Conservation (phyloP, 2,113 vertebrate genomes). For the Nyctibius bracteatus region DNA sequence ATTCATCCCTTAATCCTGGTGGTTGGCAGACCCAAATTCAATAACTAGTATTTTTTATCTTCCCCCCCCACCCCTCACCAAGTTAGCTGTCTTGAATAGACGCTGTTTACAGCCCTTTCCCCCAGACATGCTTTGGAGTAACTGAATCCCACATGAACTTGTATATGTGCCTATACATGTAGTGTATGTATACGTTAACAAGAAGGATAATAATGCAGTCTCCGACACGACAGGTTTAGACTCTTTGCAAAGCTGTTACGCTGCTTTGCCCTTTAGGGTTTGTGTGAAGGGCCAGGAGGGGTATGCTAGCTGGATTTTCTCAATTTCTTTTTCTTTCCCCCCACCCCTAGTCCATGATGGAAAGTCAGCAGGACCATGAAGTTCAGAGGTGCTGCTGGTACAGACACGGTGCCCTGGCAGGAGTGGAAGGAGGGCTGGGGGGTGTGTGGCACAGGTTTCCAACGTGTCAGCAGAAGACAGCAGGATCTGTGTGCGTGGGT, state of each 20-base stretch:
- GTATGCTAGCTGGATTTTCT: neutral
- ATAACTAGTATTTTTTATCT: neutral
- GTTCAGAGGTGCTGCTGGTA: neutral
- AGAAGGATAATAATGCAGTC: accelerated
- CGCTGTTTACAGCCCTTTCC: neutral
- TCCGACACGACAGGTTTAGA: neutral
- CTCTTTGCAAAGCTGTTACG: neutral
- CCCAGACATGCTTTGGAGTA: neutral
- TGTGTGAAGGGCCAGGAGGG: neutral
- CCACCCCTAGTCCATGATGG: neutral
- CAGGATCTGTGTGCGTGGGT: neutral
- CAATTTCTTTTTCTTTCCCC: accelerated
- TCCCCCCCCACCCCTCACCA: no score
- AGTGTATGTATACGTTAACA: neutral
- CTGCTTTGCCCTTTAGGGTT: neutral
- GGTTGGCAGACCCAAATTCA: neutral
- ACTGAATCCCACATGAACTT: neutral
- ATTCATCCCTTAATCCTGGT: neutral
- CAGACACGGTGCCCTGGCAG: neutral
- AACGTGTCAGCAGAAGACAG: accelerated
- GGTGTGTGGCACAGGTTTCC: neutral
- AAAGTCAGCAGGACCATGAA: neutral
- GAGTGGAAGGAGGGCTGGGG: neutral
- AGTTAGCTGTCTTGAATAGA: neutral
- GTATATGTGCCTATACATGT: neutral